Base-by-base conservation (phyloP, 2,888 invertebrate genomes). In the Scaptomyza tumidula region DNA sequence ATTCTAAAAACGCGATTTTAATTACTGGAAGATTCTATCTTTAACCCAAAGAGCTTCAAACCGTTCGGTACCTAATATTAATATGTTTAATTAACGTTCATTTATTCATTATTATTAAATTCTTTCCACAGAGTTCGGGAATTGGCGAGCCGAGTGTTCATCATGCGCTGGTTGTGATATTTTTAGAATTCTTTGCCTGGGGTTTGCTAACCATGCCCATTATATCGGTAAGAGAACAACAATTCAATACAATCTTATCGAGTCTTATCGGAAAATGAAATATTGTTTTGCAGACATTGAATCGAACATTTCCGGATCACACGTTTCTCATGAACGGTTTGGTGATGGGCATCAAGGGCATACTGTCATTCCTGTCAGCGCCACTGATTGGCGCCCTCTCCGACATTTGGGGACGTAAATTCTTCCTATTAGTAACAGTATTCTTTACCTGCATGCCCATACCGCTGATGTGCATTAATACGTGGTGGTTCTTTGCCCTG, bases 181-280 rank as follows among this genome's bases (percentile, higher is more conserved):
- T 99, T 94, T 94, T 99, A 93, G 99, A 99, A 93, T 99, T 99
- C 93, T 99, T 99, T 93, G 98, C 99, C 81, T 99, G 99, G 99
- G 99, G 99, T 58, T 94, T 99, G 80, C 95, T 99, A 78, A 99
- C 99, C 75, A 98, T 98, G 95, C 99, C 99, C 66, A 97, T 99
- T 90, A 99, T 99, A 91, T 93, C 90, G 75, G 92, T 92, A 83
- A 90, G 90, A 29, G 16, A 33, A 1, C 10, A 33, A 33, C 5
- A 29, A 29, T 29, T 29, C 33, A 10, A 33, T 10, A 33, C 6
- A 33, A 31, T 31, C 9, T 1, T 9, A 1, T 31, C 7, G 1
- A 31, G 7, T 31, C 7, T 9, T 31, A 29, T 6, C 2, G 5
- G 2, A 5, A 29, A 29, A 24, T 24, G 2, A 24, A 24, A 24